Conservation (phyloP, 2,888 invertebrate genomes). For the Atherix ibis region DNA sequence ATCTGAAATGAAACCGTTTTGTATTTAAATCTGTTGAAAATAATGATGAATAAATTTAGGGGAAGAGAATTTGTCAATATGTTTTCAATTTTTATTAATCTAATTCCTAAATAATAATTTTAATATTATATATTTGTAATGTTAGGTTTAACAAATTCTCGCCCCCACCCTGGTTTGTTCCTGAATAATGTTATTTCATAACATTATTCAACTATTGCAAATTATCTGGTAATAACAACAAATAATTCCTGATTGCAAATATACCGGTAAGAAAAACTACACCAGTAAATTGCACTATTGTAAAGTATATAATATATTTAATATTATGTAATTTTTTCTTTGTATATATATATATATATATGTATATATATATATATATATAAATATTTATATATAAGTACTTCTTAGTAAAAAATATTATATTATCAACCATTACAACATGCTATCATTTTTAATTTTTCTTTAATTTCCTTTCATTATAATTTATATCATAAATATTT, state of each 20-base stretch:
- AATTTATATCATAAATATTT: constrained; percentile 8
- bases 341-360: constrained; percentile 9
- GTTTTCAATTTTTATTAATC: not conserved
- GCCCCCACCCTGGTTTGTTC: constrained; percentile 9
- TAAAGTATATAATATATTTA: constrained; percentile 17
- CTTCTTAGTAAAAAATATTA: constrained; percentile 12
- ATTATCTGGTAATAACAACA: constrained; percentile 19
- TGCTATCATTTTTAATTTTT: constrained; percentile 6
- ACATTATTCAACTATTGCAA: constrained; percentile 19
- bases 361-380: constrained; percentile 11
- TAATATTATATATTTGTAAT: constrained; percentile 1
- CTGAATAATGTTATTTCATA: constrained; percentile 6
- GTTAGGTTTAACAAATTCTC: constrained; percentile 9
- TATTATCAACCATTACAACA: constrained; percentile 10
- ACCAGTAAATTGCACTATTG: constrained; percentile 14
- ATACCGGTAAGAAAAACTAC: constrained; percentile 15
- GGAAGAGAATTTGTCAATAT: constrained; percentile 6
- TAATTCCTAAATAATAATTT: not conserved
- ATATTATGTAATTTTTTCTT: constrained; percentile 10
- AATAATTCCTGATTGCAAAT: constrained; percentile 10
- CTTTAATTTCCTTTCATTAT: not conserved
- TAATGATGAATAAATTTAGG: constrained; percentile 1
- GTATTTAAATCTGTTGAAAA: constrained; percentile 7
- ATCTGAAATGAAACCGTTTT: constrained; percentile 6
- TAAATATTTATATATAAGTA: constrained; percentile 10